These are phyloP conservation scores for Oreochromis grahami DNA, from an alignment of 2,797 vertebrate genomes.

Conservation along the genomic window DNA sequence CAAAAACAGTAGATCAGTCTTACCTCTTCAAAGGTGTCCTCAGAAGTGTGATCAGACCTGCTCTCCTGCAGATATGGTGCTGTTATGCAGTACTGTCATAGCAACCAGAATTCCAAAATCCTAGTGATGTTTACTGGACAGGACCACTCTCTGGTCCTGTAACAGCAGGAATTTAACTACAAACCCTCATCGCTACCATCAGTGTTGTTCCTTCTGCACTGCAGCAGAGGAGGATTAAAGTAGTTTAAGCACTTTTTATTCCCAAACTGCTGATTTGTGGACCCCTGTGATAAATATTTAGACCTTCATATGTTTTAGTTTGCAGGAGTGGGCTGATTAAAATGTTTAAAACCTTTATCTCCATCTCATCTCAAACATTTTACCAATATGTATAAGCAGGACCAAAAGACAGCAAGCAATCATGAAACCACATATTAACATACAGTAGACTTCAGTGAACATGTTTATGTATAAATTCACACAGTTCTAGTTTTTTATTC, in stretches of 20 bases:
- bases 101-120: neutral
- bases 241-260: neutral
- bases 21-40: neutral
- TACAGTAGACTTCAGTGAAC: neutral
- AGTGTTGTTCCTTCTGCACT: neutral
- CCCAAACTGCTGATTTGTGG: neutral
- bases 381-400: too few relatives aligned
- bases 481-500: neutral
- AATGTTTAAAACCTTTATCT: neutral
- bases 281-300: neutral
- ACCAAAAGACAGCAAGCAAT: neutral
- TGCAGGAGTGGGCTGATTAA: neutral
- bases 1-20: neutral
- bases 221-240: neutral
- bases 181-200: neutral
- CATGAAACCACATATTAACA: neutral
- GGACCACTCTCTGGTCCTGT: accelerated
- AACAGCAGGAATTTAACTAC: neutral
- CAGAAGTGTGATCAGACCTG: accelerated
- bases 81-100: neutral
- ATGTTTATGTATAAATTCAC: neutral
- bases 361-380: neutral
- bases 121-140: neutral
- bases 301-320: neutral
- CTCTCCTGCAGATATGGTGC: neutral